Percentiles rank a stretch among this genome's conserved stretches.
phyloP scores from a whole-genome alignment of 1,140 invertebrate genomes.

The Maconellicoccus hirsutus region DNA sequence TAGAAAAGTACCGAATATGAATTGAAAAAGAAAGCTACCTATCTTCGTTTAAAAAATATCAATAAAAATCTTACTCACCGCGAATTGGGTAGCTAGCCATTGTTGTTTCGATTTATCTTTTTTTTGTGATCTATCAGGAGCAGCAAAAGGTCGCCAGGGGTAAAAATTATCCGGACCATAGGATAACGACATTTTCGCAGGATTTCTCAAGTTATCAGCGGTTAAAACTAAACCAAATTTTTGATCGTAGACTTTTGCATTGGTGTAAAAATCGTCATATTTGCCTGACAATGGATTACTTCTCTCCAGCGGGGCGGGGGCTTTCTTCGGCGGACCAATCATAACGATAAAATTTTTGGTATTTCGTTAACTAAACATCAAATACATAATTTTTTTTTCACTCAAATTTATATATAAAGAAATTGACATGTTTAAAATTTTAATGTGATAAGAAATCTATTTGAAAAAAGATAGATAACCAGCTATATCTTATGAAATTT shows the following conservation, averaged over 20 bases:
- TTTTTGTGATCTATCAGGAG: background rate
- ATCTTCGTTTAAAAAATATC: too few relatives aligned
- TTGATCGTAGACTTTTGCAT: slow-evolving; percentile 18
- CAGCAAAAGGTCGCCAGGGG: background rate
- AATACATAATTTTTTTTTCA: background rate
- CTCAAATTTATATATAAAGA: background rate
- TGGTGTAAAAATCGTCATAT: slow-evolving; percentile 10
- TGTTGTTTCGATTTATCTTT: background rate
- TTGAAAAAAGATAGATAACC: too few relatives aligned
- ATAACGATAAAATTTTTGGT: background rate
- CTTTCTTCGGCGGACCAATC: background rate
- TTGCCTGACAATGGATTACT: background rate
- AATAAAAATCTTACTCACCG: background rate
- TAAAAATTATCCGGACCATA: slow-evolving; percentile 11
- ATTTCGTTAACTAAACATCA: too few relatives aligned
- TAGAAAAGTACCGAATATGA: too few relatives aligned
- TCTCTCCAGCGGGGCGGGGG: background rate
- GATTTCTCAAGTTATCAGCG: background rate
- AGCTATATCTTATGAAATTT: too few relatives aligned
- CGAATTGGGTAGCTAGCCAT: background rate
- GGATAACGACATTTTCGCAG: slow-evolving; percentile 1
- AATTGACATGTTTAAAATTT: background rate
- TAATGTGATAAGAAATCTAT: too few relatives aligned
- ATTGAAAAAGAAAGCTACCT: too few relatives aligned
- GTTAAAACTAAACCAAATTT: slow-evolving; percentile 13